A percentile compares a stretch with the other conserved stretches of the same genome.
These are phyloP conservation scores for Festucalex cinctus DNA, from an alignment of 2,113 vertebrate species.

Conservation along the genomic window DNA sequence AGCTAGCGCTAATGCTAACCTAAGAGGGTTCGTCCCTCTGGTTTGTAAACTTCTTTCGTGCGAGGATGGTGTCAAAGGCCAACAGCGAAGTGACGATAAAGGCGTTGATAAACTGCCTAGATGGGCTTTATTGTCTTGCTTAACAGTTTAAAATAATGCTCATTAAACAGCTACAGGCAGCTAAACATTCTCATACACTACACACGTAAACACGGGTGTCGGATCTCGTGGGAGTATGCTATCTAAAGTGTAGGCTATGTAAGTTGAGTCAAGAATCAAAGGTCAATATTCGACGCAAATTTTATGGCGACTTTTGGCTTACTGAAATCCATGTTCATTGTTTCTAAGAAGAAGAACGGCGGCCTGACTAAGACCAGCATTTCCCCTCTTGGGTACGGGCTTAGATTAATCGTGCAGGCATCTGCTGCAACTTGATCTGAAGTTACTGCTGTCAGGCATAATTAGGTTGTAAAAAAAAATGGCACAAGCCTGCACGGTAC, in stretches of 20 bases:
- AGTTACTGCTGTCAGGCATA: constrained; percentile 22
- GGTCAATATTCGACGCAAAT: not conserved
- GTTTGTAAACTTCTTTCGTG: no score
- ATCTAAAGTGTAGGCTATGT: not conserved
- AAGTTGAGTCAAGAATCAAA: not conserved
- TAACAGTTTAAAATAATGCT: no score
- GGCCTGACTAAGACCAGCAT: constrained; percentile 6
- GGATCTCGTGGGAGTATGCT: no score
- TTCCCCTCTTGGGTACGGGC: constrained; percentile 19
- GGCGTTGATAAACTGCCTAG: no score
- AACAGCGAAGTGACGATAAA: no score
- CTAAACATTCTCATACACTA: no score
- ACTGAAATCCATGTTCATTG: not conserved
- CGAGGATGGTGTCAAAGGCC: no score
- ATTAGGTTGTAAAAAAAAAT: constrained; percentile 21
- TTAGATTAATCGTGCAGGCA: constrained; percentile 31
- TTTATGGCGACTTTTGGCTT: not conserved
- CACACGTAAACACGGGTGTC: no score
- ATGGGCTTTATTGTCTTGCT: no score
- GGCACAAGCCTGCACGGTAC: not conserved
- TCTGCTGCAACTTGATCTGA: constrained; percentile 30
- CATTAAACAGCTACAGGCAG: no score
- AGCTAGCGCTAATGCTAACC: no score
- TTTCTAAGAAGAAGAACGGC: not conserved
- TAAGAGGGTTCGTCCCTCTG: no score